Conservation (phyloP, 1,140 invertebrate genomes). For the Trachymyrmex cornetzi region DNA sequence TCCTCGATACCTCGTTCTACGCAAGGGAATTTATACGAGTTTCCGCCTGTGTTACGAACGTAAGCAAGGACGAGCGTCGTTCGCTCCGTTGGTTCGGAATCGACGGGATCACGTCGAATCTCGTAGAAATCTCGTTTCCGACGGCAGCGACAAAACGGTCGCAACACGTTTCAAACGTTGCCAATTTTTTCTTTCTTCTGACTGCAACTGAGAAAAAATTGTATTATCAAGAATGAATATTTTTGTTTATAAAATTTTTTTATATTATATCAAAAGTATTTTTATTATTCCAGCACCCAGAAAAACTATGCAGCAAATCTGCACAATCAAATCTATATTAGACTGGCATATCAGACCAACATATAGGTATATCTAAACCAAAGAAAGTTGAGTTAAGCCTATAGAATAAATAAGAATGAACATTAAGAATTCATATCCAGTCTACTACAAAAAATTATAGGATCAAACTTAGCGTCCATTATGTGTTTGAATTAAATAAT, state of each 20-base stretch:
- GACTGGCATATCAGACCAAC: background rate
- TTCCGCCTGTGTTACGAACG: constrained; percentile 24
- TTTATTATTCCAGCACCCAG: background rate
- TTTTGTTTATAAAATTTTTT: background rate
- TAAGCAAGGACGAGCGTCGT: constrained; percentile 36
- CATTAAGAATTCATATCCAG: background rate
- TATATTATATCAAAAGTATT: background rate
- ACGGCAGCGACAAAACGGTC: constrained; percentile 8
- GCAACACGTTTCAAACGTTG: background rate
- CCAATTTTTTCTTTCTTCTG: background rate
- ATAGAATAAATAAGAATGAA: background rate
- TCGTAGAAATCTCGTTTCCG: constrained; percentile 72
- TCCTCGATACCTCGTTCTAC: constrained; percentile 21
- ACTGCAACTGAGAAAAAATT: background rate
- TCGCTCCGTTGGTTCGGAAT: constrained; percentile 65
- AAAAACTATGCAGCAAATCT: background rate
- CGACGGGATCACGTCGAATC: constrained; percentile 70
- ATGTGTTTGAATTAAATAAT: too few species aligned
- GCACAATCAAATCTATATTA: background rate
- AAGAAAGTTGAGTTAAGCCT: background rate
- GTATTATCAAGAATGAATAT: background rate
- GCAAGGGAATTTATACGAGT: constrained; percentile 53
- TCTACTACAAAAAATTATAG: background rate
- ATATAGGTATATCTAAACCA: background rate
- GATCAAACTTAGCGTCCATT: too few species aligned